Evolutionary conservation across 2,888 invertebrate genomes (phyloP), one percentile per base, ranked within the genome.

Genomic region (Caenorhabditis wallacei): DNA sequence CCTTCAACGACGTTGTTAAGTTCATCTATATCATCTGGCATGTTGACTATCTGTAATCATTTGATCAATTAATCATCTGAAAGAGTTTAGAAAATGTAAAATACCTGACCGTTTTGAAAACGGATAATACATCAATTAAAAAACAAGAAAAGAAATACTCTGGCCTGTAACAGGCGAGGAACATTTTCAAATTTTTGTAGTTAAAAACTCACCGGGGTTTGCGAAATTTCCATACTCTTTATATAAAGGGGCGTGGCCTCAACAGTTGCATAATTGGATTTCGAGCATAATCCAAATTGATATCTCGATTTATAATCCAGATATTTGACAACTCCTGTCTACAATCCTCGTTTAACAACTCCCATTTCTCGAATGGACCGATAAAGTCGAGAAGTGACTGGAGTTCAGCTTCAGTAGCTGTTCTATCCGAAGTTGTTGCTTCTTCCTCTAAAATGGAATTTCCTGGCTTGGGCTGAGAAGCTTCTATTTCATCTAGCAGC

Each of bases 241-340:
- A 46, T 46, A 16, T 37, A n/a, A 22, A 40, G 13, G 11, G 63
- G 63, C 16, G 37, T 46, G n/a, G 4, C 40, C 40, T 63, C 37
- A 1, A 16, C 24, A 11, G n/a, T 13, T 8, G 1, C 46, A 26
- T 63, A 10, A 46, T 63, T 46, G 1, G 63, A 1, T 46, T 46
- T 63, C 26, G 63, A 63, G 46, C 63, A 63, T n/a, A 22, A 46
- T 26, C 24, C 63, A 22, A 63, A 26, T 24, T 46, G n/a, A 22
- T 2, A 37, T 24, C 20, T 20, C 16, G 43, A 18, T 26, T 63
- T 46, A n/a, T 63, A 43, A 46, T 63, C 63, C 13, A 63, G 46
- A 26, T 24, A 63, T 24, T 46, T 40, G 59, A 35, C 63, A 26
- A 63, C 46, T 24, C 46, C 16, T 10, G 7, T 13, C 46, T 22